A percentile compares a stretch with the other conserved stretches of the same genome.
Conservation (phyloP, 1,140 invertebrate species). For the Bombus picipes region DNA sequence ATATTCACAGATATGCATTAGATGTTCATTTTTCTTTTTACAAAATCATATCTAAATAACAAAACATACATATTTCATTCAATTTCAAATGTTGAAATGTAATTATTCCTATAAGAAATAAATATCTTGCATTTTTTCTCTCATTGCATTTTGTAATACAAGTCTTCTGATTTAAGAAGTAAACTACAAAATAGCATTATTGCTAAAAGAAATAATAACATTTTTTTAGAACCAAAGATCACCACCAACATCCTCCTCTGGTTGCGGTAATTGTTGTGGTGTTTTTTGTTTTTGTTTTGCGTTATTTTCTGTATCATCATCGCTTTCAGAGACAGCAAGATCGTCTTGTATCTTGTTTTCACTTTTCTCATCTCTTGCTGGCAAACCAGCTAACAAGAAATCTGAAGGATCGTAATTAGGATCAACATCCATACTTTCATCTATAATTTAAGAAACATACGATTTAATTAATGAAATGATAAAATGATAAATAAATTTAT, state of each 20-base stretch:
- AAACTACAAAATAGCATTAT: constrained; percentile 24
- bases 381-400: constrained; percentile 87
- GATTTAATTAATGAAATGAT: constrained; percentile 6
- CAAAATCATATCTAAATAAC: constrained; percentile 29
- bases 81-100: constrained; percentile 38
- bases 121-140: constrained; percentile 13
- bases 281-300: constrained; percentile 67
- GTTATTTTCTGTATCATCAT: constrained; percentile 85
- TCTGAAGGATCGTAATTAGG: constrained; percentile 94
- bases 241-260: constrained; percentile 81
- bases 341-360: constrained; percentile 86
- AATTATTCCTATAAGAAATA: constrained; percentile 42
- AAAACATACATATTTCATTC: not conserved
- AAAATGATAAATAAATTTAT: not conserved
- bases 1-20: constrained; percentile 48
- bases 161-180: constrained; percentile 28
- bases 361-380: constrained; percentile 77
- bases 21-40: constrained; percentile 17
- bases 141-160: constrained; percentile 14
- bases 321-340: constrained; percentile 91
- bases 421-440: constrained; percentile 91
- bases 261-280: constrained; percentile 65
- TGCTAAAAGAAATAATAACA: constrained; percentile 10
- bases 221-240: constrained; percentile 83
- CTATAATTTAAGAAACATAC: constrained; percentile 77